phyloP scores from a whole-genome alignment of 2,113 vertebrate genomes.

The Orycteropus afer region DNA sequence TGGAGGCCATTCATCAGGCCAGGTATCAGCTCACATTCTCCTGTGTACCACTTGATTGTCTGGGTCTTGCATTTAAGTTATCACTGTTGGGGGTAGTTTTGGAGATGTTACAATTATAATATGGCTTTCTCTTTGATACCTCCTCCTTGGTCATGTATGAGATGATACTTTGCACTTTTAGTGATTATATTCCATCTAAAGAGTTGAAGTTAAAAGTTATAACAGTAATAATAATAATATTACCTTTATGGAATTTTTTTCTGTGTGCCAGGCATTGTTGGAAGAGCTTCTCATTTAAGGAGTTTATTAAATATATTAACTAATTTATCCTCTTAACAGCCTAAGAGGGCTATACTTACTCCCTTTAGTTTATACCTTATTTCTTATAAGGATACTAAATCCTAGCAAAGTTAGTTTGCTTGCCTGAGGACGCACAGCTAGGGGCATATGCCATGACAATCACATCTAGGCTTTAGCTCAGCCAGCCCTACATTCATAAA shows the following conservation, averaged over 20 bases:
- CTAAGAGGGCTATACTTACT: not conserved
- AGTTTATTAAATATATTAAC: not conserved
- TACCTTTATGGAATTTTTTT: not conserved
- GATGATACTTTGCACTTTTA: not conserved
- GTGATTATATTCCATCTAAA: not conserved
- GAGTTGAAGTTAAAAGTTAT: not conserved
- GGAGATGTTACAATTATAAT: not conserved
- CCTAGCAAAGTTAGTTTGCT: not conserved
- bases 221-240: not conserved
- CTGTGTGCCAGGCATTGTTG: not conserved
- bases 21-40: constrained; percentile 86
- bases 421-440: not conserved
- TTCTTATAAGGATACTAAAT: not conserved
- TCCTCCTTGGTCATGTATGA: not conserved
- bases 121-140: not conserved
- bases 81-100: not conserved
- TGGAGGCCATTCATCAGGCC: constrained; percentile 98
- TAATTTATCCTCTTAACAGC: not conserved
- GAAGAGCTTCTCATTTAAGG: not conserved
- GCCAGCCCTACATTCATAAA: fast-evolving
- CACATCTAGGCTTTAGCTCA: not conserved
- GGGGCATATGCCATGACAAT: not conserved
- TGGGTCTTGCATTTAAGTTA: not conserved
- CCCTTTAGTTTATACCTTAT: no score
- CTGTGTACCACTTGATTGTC: not conserved